Conservation (phyloP, 1,140 invertebrate genomes). For the silkworm (Bombyx mori) region ASM3026992v2 NC_085121.1:10897001-10897500, state of each 20-base stretch:
- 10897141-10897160: conserved; percentile 11
- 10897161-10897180: conserved; percentile 17
- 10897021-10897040: conserved; percentile 14
- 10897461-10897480: no score
- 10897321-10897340: no score
- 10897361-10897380: no score
- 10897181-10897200: conserved; percentile 35
- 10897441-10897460: no score
- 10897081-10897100: conserved; percentile 1
- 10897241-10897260: not conserved
- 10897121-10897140: conserved; percentile 22
- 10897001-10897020: conserved; percentile 29
- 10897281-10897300: no score
- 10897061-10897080: not conserved
- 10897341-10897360: no score
- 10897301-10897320: no score
- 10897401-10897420: no score
- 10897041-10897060: not conserved
- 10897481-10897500: no score
- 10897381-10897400: no score
- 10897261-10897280: no score
- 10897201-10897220: conserved; percentile 25
- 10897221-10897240: conserved; percentile 29
- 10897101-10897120: conserved; percentile 1
- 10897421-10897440: no score